Conservation (phyloP, 2,888 invertebrate species). For the Alentia gelatinosa region DNA sequence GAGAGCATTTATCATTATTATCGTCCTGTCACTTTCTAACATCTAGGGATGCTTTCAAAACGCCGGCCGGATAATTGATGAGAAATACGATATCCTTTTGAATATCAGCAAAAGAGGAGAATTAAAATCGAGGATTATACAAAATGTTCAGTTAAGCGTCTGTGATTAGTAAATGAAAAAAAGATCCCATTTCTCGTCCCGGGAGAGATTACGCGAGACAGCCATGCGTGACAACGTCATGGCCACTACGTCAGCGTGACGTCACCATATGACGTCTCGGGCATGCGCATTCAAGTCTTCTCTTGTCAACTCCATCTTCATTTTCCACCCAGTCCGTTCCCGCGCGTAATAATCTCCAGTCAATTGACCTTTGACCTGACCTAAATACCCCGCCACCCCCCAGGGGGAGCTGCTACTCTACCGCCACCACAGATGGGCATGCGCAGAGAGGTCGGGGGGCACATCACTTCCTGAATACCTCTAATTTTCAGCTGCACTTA, state of each 20-base stretch:
- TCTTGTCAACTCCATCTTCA: neutral
- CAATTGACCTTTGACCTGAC: neutral
- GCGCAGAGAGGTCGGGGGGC: neutral
- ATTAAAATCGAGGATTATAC: no score
- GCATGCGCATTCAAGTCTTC: neutral
- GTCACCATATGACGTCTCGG: neutral
- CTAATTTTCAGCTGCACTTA: no score
- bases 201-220: neutral
- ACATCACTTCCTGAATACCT: neutral
- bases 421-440: neutral
- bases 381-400: neutral
- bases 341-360: neutral
- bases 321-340: neutral
- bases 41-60: no score
- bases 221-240: neutral
- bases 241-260: neutral
- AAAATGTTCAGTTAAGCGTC: no score
- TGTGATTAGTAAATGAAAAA: neutral
- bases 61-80: no score
- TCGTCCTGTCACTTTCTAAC: no score
- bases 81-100: no score
- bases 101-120: no score
- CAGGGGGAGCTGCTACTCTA: neutral
- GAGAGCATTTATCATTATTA: no score
- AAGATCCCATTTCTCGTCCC: neutral